Conservation (phyloP, 2,113 vertebrate genomes). For the Narcine bancroftii region DNA sequence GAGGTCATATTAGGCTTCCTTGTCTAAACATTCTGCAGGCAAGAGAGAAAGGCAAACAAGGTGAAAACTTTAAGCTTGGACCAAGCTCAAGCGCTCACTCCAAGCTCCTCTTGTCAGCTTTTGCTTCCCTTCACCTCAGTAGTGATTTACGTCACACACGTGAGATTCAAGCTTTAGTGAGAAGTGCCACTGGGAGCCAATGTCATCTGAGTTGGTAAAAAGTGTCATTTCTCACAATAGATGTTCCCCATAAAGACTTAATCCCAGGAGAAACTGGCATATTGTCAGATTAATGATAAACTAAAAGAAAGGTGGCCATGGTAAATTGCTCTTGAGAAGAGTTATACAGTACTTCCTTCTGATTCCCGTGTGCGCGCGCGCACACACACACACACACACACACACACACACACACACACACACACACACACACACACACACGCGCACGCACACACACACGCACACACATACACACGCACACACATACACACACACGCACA, state of each 20-base stretch:
- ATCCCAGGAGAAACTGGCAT: not conserved
- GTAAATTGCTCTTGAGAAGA: not conserved
- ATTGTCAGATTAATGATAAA: slow-evolving; percentile 2
- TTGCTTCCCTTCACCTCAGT: not conserved
- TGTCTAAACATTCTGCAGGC: not conserved
- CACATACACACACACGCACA: not conserved
- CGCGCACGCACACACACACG: not conserved
- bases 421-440: not conserved
- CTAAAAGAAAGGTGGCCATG: not conserved
- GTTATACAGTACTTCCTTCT: too few species aligned
- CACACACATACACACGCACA: not conserved
- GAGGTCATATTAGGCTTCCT: not conserved
- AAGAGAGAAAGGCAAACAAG: not conserved
- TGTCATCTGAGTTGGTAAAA: not conserved
- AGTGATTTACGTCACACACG: not conserved
- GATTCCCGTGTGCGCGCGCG: too few species aligned
- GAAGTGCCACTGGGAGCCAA: not conserved
- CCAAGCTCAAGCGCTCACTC: not conserved
- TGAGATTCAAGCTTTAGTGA: not conserved
- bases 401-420: not conserved
- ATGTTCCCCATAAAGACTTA: not conserved
- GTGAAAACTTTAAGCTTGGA: not conserved
- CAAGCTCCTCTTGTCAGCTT: not conserved
- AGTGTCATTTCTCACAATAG: not conserved
- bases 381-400: not conserved